Conservation (phyloP, 2,888 invertebrate genomes). For the Itoplectis maculator region DNA sequence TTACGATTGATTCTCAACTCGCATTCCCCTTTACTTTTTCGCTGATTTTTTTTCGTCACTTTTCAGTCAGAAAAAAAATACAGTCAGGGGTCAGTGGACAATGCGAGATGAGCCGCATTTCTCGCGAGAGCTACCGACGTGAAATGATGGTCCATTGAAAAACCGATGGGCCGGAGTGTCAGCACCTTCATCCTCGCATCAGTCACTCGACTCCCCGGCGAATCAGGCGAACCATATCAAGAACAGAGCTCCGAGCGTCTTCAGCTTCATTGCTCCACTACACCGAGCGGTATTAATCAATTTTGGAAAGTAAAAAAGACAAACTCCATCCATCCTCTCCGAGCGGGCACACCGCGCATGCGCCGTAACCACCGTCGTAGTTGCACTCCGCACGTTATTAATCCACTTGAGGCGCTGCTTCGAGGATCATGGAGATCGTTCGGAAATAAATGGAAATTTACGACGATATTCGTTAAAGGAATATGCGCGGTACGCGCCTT, state of each 20-base stretch:
- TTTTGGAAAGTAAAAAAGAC: slow-evolving; percentile 55
- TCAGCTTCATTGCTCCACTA: slow-evolving; percentile 18
- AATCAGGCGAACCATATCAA: slow-evolving; percentile 29
- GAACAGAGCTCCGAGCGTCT: slow-evolving; percentile 41
- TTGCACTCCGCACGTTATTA: slow-evolving; percentile 56
- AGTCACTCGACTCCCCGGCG: neutral
- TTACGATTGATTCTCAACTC: too few relatives aligned
- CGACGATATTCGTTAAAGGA: slow-evolving; percentile 65
- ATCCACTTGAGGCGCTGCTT: slow-evolving; percentile 54
- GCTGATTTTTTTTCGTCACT: too few relatives aligned
- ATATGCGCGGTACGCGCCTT: slow-evolving; percentile 35
- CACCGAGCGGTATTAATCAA: slow-evolving; percentile 31
- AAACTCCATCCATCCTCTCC: slow-evolving; percentile 45
- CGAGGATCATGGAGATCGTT: slow-evolving; percentile 61
- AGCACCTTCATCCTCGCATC: neutral
- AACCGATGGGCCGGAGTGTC: neutral
- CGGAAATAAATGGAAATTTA: slow-evolving; percentile 68
- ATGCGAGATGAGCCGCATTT: too few relatives aligned
- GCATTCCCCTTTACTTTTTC: too few relatives aligned
- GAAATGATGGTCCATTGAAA: neutral
- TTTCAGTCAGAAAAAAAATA: too few relatives aligned
- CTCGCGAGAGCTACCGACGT: too few relatives aligned
- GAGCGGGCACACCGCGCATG: slow-evolving; percentile 7
- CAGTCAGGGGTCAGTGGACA: too few relatives aligned
- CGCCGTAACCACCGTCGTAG: slow-evolving; percentile 21